These are phyloP conservation scores for Takifugu flavidus DNA, from an alignment of 2,113 vertebrate genomes.

Conservation along the genomic window DNA sequence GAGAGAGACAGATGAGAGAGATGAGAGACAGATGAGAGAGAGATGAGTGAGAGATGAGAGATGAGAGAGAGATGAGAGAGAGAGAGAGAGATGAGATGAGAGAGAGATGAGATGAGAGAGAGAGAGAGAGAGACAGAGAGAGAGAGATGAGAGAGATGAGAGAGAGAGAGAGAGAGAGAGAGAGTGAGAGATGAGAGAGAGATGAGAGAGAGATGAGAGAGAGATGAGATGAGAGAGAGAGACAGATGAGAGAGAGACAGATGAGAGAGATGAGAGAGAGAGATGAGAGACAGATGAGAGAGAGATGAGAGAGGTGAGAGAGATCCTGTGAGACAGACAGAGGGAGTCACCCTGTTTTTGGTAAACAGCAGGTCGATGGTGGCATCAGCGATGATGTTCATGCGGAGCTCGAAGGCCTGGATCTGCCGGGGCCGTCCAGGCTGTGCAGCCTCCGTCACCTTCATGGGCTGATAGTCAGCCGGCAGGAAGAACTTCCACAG, in stretches of 20 bases:
- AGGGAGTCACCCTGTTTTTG: constrained; percentile 90
- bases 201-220: too few relatives aligned
- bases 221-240: constrained; percentile 46
- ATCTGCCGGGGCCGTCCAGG: constrained; percentile 91
- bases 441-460: constrained; percentile 85
- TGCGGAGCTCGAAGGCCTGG: constrained; percentile 94
- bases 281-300: not conserved
- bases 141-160: too few relatives aligned
- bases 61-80: too few relatives aligned
- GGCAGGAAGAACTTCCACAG: constrained; percentile 98
- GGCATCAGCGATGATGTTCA: constrained; percentile 99
- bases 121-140: too few relatives aligned
- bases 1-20: too few relatives aligned
- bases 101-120: too few relatives aligned
- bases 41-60: too few relatives aligned
- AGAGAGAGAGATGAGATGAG: too few relatives aligned
- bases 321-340: not conserved
- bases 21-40: too few relatives aligned
- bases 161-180: too few relatives aligned
- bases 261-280: not conserved
- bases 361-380: constrained; percentile 98
- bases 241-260: constrained; percentile 12
- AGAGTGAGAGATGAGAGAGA: too few relatives aligned
- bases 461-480: constrained; percentile 94
- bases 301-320: not conserved